These are phyloP conservation scores for Gortyna flavago DNA, from an alignment of 2,888 invertebrate genomes.

Conservation along the genomic window DNA sequence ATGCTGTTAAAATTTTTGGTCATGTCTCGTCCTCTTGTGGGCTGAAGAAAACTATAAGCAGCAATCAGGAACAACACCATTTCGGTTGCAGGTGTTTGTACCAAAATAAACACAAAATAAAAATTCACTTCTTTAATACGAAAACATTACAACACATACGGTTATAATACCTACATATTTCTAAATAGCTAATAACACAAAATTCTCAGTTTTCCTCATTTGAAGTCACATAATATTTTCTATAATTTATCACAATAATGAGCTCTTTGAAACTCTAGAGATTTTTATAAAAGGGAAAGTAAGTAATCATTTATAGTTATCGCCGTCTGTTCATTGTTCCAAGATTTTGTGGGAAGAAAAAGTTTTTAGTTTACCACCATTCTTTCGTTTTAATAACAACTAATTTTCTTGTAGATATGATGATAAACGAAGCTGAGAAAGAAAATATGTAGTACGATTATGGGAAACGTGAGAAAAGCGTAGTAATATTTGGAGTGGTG, in stretches of 20 bases:
- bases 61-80: background rate
- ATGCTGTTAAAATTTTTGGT: no score
- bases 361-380: slow-evolving; percentile 42
- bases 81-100: background rate
- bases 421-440: slow-evolving; percentile 50
- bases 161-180: background rate
- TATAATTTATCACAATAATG: slow-evolving; percentile 47
- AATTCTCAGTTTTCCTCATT: slow-evolving; percentile 4
- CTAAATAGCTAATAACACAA: background rate
- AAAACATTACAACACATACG: background rate
- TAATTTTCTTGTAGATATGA: slow-evolving; percentile 47
- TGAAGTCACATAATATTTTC: slow-evolving; percentile 11
- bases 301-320: slow-evolving; percentile 38
- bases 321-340: slow-evolving; percentile 48
- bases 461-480: slow-evolving; percentile 36
- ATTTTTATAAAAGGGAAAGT: slow-evolving; percentile 54
- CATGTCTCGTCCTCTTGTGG: background rate
- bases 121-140: background rate
- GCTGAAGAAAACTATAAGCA: background rate
- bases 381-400: slow-evolving; percentile 54
- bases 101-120: slow-evolving; percentile 11
- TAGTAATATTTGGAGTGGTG: background rate
- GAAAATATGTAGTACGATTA: slow-evolving; percentile 29
- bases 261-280: slow-evolving; percentile 32
- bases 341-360: slow-evolving; percentile 47